Conservation (phyloP, 2,113 vertebrate species). For the Amblyornis subalaris region DNA sequence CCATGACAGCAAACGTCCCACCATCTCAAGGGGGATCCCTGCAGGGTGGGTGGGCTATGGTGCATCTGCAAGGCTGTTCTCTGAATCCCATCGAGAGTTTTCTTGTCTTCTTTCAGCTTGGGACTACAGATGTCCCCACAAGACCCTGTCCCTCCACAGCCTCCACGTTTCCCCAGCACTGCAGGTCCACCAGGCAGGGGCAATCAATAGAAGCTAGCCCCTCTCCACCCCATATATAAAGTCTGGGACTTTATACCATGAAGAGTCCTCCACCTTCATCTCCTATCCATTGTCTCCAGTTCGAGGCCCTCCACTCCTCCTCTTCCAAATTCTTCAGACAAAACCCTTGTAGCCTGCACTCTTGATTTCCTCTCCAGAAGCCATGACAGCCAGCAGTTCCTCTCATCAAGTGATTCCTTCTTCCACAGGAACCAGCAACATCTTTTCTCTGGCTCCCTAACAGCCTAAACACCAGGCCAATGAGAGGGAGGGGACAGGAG, state of each 20-base stretch:
- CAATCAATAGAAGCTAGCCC: accelerated
- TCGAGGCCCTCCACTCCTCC: background rate
- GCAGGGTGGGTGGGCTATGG: background rate
- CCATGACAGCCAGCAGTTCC: background rate
- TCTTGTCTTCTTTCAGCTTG: background rate
- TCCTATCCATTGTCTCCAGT: background rate
- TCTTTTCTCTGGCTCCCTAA: background rate
- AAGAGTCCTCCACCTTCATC: background rate
- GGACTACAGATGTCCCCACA: background rate
- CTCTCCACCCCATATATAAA: background rate
- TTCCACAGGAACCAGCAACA: background rate
- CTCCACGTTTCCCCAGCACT: background rate
- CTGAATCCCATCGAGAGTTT: background rate
- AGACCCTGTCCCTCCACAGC: background rate
- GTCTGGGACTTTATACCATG: background rate
- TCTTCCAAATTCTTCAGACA: background rate
- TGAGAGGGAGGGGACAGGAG: background rate
- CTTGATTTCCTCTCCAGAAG: background rate
- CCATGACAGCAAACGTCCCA: background rate
- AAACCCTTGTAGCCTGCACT: background rate
- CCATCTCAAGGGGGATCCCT: background rate
- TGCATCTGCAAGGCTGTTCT: background rate
- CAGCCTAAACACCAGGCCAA: background rate
- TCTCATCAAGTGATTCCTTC: background rate
- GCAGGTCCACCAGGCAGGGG: background rate